phyloP scores from a whole-genome alignment of 92 coral and sea anemone species.

The Plumapathes pennacea region DNA sequence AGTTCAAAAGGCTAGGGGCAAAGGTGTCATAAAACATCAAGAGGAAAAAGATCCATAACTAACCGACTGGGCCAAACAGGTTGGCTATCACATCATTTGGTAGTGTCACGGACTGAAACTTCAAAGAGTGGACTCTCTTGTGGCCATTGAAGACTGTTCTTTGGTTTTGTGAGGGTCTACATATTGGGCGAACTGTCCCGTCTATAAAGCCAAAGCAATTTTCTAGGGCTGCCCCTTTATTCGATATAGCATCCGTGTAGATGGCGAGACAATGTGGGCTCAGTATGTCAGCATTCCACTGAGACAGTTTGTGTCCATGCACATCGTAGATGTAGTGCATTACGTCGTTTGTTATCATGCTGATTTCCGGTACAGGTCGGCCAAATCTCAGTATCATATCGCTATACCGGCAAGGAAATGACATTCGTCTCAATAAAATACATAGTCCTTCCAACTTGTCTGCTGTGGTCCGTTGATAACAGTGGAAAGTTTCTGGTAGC shows the following conservation, averaged over 20 bases:
- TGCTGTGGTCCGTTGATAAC: neutral
- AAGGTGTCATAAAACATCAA: too few species aligned
- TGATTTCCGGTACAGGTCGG: constrained; percentile 1
- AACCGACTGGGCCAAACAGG: constrained; percentile 10
- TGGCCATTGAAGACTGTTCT: neutral
- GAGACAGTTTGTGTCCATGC: constrained; percentile 8
- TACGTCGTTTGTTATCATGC: constrained; percentile 3
- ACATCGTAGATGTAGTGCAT: constrained; percentile 1
- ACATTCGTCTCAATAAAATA: neutral
- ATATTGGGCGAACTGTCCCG: constrained; percentile 1
- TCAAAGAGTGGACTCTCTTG: constrained; percentile 5
- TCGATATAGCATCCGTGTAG: constrained; percentile 11
- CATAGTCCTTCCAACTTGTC: constrained; percentile 8
- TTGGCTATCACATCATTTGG: constrained; percentile 1
- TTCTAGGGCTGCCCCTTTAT: neutral
- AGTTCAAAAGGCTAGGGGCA: too few species aligned
- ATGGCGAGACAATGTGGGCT: neutral
- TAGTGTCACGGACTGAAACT: neutral
- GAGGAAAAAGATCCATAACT: too few species aligned
- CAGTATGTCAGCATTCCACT: constrained; percentile 7
- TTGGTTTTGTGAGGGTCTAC: constrained; percentile 1
- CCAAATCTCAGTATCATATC: constrained; percentile 7
- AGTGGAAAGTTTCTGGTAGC: constrained; percentile 4
- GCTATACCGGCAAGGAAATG: constrained; percentile 7
- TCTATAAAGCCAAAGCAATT: constrained; percentile 3